These are phyloP conservation scores for Cyprinus carpio DNA, from an alignment of 2,113 vertebrate genomes.

Conservation along the genomic window DNA sequence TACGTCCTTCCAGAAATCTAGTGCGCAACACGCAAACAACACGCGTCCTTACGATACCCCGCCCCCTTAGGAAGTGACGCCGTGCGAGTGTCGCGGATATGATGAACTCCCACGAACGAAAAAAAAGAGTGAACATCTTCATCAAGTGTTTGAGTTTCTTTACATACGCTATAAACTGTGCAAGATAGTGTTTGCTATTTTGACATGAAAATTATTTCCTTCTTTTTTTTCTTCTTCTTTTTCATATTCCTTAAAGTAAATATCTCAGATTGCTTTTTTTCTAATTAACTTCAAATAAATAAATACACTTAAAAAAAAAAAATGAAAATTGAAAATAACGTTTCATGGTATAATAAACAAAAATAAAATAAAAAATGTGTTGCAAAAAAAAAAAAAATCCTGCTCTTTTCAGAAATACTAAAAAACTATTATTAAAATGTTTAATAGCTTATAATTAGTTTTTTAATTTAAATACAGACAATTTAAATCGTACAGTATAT, in stretches of 20 bases:
- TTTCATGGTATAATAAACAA: too few species aligned
- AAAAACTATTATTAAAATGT: neutral
- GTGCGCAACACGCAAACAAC: neutral
- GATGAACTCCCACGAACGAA: neutral
- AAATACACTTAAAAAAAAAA: too few species aligned
- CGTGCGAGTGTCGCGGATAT: neutral
- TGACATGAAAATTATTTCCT: too few species aligned
- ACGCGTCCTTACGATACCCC: neutral
- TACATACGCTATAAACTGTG: neutral
- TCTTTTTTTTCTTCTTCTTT: too few species aligned
- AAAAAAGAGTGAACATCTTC: neutral
- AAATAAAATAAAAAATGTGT: too few species aligned
- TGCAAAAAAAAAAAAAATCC: too few species aligned
- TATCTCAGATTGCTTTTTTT: too few species aligned
- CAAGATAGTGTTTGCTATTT: neutral
- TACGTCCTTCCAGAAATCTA: neutral
- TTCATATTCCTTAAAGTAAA: too few species aligned
- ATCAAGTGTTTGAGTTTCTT: neutral
- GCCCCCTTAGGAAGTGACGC: neutral
- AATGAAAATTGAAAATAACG: too few species aligned
- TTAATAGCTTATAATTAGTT: too few species aligned
- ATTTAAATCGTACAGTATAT: neutral
- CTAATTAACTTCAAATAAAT: too few species aligned
- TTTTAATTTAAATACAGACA: neutral
- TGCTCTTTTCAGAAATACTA: neutral